Percentiles rank a stretch among this genome's conserved stretches.
Conservation (phyloP, 2,797 vertebrate genomes). For the Graptemys geographica region DNA sequence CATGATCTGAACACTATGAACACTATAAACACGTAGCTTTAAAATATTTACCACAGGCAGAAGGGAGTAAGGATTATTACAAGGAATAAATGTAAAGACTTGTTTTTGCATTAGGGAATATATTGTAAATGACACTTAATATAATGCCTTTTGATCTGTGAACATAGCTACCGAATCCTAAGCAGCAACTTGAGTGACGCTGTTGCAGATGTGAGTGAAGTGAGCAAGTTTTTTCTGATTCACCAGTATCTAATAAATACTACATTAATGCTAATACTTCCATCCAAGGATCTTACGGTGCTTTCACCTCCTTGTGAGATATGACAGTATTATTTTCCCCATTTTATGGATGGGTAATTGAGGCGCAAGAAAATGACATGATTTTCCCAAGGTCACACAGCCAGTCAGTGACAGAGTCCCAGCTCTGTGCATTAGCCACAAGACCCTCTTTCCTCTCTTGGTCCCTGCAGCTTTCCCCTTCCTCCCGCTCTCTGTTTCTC, state of each 20-base stretch:
- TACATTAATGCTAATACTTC: neutral
- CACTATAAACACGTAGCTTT: slow-evolving; percentile 9
- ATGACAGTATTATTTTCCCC: neutral
- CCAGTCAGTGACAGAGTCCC: neutral
- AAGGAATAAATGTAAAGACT: neutral
- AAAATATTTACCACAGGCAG: neutral
- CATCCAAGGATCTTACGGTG: neutral
- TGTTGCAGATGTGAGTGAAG: neutral
- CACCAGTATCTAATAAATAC: neutral
- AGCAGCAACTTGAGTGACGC: neutral
- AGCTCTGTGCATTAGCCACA: neutral
- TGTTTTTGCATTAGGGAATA: slow-evolving; percentile 25
- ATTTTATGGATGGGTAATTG: neutral
- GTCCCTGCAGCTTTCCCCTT: neutral
- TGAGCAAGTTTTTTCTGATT: slow-evolving; percentile 28
- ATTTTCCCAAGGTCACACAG: neutral
- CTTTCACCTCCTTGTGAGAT: neutral
- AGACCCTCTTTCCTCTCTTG: neutral
- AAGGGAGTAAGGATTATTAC: neutral
- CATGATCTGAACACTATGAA: neutral
- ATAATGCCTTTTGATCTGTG: neutral
- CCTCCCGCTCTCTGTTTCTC: neutral
- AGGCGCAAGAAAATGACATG: neutral
- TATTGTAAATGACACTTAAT: neutral
- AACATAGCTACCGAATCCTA: neutral